Evolutionary conservation across 1,140 invertebrate species (phyloP).

Genomic region (Trichogramma pretiosum): DNA sequence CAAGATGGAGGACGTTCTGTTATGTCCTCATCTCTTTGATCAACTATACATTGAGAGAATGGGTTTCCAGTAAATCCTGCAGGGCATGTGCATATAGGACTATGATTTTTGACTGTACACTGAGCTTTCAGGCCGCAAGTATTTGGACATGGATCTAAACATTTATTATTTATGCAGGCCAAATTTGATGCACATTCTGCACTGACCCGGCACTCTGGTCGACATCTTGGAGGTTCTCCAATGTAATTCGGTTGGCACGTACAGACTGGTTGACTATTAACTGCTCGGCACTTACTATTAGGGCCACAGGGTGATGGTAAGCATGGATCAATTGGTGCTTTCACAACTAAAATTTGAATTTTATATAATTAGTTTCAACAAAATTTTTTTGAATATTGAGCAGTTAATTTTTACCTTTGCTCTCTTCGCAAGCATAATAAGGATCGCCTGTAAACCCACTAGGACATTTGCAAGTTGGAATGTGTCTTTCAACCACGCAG

Average conservation of each 20-base stretch:
- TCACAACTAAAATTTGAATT: too few relatives aligned
- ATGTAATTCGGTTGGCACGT: slow-evolving; percentile 49
- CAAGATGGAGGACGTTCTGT: slow-evolving; percentile 63
- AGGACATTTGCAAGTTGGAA: slow-evolving; percentile 67
- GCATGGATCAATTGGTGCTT: slow-evolving; percentile 43
- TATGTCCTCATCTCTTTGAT: slow-evolving; percentile 33
- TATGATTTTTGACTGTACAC: slow-evolving; percentile 50
- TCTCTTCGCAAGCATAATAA: slow-evolving; percentile 52
- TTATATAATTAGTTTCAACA: background rate
- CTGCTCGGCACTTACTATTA: slow-evolving; percentile 48
- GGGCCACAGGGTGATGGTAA: slow-evolving; percentile 50
- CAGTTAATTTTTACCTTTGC: slow-evolving; percentile 20
- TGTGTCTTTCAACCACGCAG: slow-evolving; percentile 64
- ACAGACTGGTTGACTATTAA: slow-evolving; percentile 48
- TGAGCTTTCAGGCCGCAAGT: slow-evolving; percentile 50
- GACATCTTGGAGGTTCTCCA: slow-evolving; percentile 47
- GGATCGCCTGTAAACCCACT: slow-evolving; percentile 68
- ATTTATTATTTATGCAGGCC: slow-evolving; percentile 51
- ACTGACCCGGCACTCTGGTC: slow-evolving; percentile 51
- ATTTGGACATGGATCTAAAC: slow-evolving; percentile 49
- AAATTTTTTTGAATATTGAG: background rate
- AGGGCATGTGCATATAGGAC: slow-evolving; percentile 62
- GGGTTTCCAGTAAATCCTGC: slow-evolving; percentile 67
- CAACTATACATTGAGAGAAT: slow-evolving; percentile 50
- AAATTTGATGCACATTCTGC: slow-evolving; percentile 47